A percentile compares a stretch with the other conserved stretches of the same genome.
Conservation (phyloP, 2,113 vertebrate genomes). For the Alethe diademata region DNA sequence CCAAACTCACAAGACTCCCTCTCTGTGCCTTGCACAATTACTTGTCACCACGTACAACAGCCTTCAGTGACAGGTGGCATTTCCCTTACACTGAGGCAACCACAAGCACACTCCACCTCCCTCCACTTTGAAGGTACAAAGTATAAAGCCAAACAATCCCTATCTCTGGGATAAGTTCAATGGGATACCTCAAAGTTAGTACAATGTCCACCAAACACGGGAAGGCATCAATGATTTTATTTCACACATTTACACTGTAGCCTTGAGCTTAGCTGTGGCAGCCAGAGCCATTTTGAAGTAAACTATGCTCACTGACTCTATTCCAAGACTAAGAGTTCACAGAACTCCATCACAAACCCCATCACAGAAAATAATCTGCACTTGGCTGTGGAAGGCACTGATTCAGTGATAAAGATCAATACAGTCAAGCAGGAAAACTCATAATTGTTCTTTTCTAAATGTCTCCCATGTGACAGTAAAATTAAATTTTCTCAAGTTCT, state of each 20-base stretch:
- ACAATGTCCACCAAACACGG: background rate
- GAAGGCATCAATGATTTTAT: background rate
- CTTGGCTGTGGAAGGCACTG: accelerated
- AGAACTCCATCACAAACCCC: background rate
- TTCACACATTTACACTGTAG: background rate
- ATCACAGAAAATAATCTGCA: background rate
- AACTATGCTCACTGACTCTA: background rate
- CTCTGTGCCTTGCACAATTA: accelerated
- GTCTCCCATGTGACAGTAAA: background rate
- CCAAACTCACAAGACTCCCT: background rate
- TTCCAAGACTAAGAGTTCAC: background rate
- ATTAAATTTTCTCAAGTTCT: background rate
- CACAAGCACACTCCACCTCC: background rate
- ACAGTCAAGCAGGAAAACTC: background rate
- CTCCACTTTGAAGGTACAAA: background rate
- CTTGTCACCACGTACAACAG: background rate
- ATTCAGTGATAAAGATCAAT: background rate
- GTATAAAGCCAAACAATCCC: background rate
- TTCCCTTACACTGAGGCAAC: background rate
- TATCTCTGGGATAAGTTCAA: background rate
- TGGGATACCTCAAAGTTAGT: background rate
- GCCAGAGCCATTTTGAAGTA: background rate
- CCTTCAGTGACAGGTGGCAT: background rate
- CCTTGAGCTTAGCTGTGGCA: background rate
- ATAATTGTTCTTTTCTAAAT: background rate